Evolutionary conservation across 2,888 invertebrate species (phyloP).

Genomic region (Sinohyriopsis cumingii): DNA sequence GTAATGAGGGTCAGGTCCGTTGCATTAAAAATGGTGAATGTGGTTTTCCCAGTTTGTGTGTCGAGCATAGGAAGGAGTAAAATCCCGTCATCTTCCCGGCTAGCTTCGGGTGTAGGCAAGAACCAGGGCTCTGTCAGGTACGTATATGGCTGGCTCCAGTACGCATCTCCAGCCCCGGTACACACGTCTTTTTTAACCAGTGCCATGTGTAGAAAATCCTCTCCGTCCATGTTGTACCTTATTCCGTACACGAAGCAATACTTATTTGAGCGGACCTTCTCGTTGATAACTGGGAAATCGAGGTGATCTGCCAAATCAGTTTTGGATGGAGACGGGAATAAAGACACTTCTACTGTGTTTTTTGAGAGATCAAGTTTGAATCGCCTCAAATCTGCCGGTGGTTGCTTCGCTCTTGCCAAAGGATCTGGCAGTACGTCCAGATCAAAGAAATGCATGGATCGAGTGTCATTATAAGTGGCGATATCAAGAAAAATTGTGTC

Average conservation of each 20-base stretch:
- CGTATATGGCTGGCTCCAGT: slow-evolving; percentile 43
- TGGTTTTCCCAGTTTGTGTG: slow-evolving; percentile 36
- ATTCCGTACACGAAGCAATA: slow-evolving; percentile 64
- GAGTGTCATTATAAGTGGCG: slow-evolving; percentile 46
- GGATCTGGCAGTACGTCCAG: slow-evolving; percentile 42
- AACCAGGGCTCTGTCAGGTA: slow-evolving; percentile 62
- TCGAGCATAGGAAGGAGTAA: slow-evolving; percentile 58
- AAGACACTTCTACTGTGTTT: slow-evolving; percentile 7
- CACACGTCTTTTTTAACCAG: slow-evolving; percentile 64
- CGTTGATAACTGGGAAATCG: slow-evolving; percentile 65
- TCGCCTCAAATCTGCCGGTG: slow-evolving; percentile 14
- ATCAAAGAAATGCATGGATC: slow-evolving; percentile 43
- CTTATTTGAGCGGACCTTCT: slow-evolving; percentile 43
- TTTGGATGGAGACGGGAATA: slow-evolving; percentile 18
- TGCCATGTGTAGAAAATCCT: slow-evolving; percentile 42
- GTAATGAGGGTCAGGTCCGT: slow-evolving; percentile 47
- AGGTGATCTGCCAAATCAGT: slow-evolving; percentile 37
- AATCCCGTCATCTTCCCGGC: slow-evolving; percentile 61
- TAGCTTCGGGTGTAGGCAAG: slow-evolving; percentile 47
- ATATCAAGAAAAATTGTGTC: slow-evolving; percentile 50
- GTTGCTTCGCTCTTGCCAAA: slow-evolving; percentile 35
- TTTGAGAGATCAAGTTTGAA: slow-evolving; percentile 15
- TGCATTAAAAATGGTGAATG: slow-evolving; percentile 27
- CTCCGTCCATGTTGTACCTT: slow-evolving; percentile 46
- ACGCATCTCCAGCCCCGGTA: slow-evolving; percentile 32